Evolutionary conservation across 2,797 vertebrate species (phyloP).

Genomic region (Spinibarbus caldwelli): DNA sequence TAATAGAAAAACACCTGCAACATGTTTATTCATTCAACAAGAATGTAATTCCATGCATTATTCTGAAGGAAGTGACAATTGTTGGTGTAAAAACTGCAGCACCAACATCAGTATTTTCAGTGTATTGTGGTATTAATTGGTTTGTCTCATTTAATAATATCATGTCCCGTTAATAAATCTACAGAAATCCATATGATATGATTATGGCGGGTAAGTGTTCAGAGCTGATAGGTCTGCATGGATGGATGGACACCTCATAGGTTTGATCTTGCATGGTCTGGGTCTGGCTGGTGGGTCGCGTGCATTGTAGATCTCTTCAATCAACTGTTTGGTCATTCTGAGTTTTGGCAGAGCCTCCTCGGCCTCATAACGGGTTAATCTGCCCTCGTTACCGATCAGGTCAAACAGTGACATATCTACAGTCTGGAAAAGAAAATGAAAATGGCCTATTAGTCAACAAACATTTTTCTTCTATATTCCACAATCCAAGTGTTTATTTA

Average conservation of each 20-base stretch:
- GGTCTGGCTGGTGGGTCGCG: conserved; percentile 80
- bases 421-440: conserved; percentile 69
- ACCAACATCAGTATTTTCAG: not conserved
- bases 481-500: not conserved
- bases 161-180: not conserved
- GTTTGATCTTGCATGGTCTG: conserved; percentile 87
- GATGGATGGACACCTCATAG: conserved; percentile 80
- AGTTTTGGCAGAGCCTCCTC: conserved; percentile 84
- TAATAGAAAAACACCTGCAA: too few species aligned
- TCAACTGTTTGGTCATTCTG: conserved; percentile 85
- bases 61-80: not conserved
- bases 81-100: not conserved
- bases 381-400: conserved; percentile 86
- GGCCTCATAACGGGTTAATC: conserved; percentile 85
- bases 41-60: not conserved
- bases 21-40: not conserved
- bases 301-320: conserved; percentile 88
- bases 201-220: not conserved
- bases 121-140: not conserved
- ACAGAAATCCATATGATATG: not conserved
- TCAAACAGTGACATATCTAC: conserved; percentile 86
- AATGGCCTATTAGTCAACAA: not conserved
- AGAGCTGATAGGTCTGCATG: not conserved
- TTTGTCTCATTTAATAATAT: not conserved
- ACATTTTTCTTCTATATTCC: not conserved